phyloP scores from a whole-genome alignment of 2,888 invertebrate genomes.

The Protonemura montana region DNA sequence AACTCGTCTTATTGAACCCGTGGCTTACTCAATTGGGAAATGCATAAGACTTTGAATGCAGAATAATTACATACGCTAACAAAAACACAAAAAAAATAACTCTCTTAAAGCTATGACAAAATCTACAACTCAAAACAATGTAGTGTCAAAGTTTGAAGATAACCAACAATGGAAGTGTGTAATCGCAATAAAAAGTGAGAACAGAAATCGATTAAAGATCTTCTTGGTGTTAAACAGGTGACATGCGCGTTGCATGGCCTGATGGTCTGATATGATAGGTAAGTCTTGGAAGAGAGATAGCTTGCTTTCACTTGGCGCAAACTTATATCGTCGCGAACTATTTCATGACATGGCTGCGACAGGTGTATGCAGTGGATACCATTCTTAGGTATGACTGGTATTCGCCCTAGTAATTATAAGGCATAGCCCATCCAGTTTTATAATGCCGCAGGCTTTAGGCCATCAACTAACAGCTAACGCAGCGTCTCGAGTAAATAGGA shows the following conservation, averaged over 20 bases:
- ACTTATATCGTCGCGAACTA: neutral
- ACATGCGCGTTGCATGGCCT: neutral
- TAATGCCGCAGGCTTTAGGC: neutral
- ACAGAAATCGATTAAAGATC: neutral
- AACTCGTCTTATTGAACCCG: neutral
- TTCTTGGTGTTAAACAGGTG: neutral
- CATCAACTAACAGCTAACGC: neutral
- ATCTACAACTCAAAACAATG: constrained; percentile 9
- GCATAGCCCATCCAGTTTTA: constrained; percentile 7
- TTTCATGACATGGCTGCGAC: neutral
- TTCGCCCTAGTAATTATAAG: constrained; percentile 35
- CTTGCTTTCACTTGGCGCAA: constrained; percentile 8
- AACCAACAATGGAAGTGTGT: neutral
- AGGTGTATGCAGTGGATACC: constrained; percentile 10
- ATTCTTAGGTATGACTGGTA: constrained; percentile 38
- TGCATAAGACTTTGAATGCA: too few species aligned
- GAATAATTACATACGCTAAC: neutral
- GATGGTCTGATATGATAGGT: neutral
- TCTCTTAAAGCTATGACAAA: constrained; percentile 13
- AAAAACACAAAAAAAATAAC: neutral
- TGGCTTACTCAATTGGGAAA: neutral
- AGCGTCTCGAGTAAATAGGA: neutral
- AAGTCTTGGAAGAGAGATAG: neutral
- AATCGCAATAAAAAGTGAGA: neutral
- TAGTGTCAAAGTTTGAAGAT: constrained; percentile 15